Evolutionary conservation across 1,140 invertebrate genomes (phyloP), one percentile per base, ranked within the genome.

Genomic region (Spodoptera litura): DNA sequence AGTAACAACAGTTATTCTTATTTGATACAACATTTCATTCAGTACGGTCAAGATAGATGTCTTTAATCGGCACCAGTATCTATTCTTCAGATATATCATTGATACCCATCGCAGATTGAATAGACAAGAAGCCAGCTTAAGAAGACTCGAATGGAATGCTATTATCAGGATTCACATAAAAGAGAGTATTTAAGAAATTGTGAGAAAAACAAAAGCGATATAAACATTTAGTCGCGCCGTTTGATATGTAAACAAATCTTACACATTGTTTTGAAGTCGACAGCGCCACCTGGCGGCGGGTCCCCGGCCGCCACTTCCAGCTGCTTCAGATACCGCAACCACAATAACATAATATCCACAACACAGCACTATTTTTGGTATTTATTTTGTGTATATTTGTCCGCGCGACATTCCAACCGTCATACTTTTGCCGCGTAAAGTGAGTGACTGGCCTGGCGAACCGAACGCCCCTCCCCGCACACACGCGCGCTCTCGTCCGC

Each of bases 371-470:
- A 85, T 71, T 85, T 85, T 85, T 87, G 85, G 35, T 68, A 56
- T 56, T 77, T 68, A 68, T 66, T 77, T 68, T 55, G 61, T 66
- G n/a, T 44, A 44, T 25, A 68, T 55, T 77, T 68, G 61, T 51
- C 52, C 62, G 74, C 74, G 62, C 73, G 73, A 75, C 73, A 75
- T 77, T 77, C 68, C 31, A 78, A 62, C 61, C 92, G 90, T 93
- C 93, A 94, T 93, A 88, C 93, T 93, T 93, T 93, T 90, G 88
- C 91, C 93, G 93, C 88, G 90, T 88, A 88, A 88, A 88, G 87
- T 91, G 89, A 93, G 89, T 94, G 93, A 93, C 93, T 93, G 93
- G 89, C 51, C 88, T 85, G 74, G 83, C 85, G 87, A 74, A 81
- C 74, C 83, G 85, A 77, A 83, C 89, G 83, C 91, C 90, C 87